Conservation (phyloP, 2,888 invertebrate genomes). For the Melieria picta region DNA sequence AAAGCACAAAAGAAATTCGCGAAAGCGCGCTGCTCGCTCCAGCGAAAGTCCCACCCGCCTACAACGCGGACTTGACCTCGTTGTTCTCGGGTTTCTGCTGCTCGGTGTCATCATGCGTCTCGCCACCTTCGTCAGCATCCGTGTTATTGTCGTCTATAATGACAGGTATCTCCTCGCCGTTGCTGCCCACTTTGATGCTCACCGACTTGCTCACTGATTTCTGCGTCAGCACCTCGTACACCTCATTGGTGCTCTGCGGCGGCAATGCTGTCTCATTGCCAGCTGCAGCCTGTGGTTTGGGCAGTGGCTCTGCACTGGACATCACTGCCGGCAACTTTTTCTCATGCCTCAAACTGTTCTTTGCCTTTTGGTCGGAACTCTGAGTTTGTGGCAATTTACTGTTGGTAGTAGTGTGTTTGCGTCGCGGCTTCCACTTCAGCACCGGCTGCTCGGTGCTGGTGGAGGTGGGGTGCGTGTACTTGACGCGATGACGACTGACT, state of each 20-base stretch:
- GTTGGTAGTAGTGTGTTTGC: slow-evolving; percentile 43
- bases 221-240: slow-evolving; percentile 60
- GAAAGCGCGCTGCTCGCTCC: too few species aligned
- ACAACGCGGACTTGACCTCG: too few species aligned
- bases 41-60: too few species aligned
- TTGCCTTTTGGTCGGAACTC: slow-evolving; percentile 1
- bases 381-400: slow-evolving; percentile 5
- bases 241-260: slow-evolving; percentile 48
- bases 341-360: slow-evolving; percentile 16
- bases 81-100: too few species aligned
- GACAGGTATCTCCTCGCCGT: slow-evolving; percentile 59
- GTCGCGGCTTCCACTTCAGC: slow-evolving; percentile 61
- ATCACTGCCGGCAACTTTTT: neutral
- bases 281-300: slow-evolving; percentile 33
- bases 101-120: too few species aligned
- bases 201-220: slow-evolving; percentile 69
- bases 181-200: slow-evolving; percentile 68
- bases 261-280: slow-evolving; percentile 11
- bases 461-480: slow-evolving; percentile 40
- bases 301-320: slow-evolving; percentile 27
- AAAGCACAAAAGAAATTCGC: too few species aligned
- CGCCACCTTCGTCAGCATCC: too few species aligned
- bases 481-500: slow-evolving; percentile 49
- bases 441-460: slow-evolving; percentile 57
- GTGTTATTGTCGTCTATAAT: slow-evolving; percentile 58